These are phyloP conservation scores for Hexactinellida sp. DNA, from an alignment of 37 sponge, comb jelly and placozoan genomes.

Conservation along the genomic window DNA sequence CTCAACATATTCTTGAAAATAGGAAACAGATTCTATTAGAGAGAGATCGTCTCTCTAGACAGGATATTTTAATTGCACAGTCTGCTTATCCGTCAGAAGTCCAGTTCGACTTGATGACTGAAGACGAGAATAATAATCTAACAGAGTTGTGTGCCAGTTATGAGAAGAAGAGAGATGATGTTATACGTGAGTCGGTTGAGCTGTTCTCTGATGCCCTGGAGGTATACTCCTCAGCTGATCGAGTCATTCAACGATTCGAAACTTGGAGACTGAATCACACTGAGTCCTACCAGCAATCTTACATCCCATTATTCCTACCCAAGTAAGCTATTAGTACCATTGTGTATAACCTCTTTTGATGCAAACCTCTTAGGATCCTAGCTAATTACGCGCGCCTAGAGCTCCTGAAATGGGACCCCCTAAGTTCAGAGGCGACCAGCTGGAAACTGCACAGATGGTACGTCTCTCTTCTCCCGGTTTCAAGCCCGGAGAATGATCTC, in stretches of 20 bases:
- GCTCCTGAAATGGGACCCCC: background rate
- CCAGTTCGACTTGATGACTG: background rate
- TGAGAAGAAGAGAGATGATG: background rate
- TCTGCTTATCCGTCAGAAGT: background rate
- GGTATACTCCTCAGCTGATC: background rate
- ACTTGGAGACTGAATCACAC: background rate
- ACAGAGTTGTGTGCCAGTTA: background rate
- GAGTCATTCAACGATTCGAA: background rate
- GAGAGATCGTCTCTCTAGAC: background rate
- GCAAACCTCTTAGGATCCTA: background rate
- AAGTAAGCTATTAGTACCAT: too few relatives aligned
- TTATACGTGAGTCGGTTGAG: background rate
- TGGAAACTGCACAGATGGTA: constrained; percentile 6
- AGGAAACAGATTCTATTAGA: background rate
- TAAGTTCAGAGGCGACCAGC: background rate
- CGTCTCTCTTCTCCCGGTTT: background rate
- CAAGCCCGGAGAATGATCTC: background rate
- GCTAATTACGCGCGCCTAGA: background rate
- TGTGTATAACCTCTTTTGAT: too few relatives aligned
- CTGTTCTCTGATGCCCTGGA: background rate
- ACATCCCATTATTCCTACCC: background rate
- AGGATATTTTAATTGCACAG: background rate
- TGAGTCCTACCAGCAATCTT: background rate
- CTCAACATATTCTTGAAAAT: background rate
- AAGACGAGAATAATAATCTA: background rate